Percentiles rank a stretch among this genome's conserved stretches.
These are phyloP conservation scores for Menura novaehollandiae DNA, from an alignment of 2,113 vertebrate genomes.

Conservation along the genomic window DNA sequence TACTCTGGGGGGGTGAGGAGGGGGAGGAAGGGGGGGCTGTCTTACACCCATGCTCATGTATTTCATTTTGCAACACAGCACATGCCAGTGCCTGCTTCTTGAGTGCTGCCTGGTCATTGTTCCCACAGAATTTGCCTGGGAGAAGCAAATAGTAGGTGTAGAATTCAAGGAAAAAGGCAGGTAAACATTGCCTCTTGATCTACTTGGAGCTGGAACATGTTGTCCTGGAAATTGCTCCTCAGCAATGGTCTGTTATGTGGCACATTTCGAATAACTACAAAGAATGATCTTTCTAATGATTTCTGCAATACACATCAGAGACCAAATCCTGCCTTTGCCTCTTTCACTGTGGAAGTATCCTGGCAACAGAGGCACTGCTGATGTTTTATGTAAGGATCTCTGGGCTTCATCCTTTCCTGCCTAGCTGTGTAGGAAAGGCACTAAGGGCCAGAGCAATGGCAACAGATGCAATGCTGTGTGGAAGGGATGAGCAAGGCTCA, in stretches of 20 bases:
- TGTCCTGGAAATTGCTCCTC: background rate
- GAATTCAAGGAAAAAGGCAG: background rate
- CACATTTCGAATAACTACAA: background rate
- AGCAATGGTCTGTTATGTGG: background rate
- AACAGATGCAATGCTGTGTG: background rate
- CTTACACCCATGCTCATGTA: background rate
- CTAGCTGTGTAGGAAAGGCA: background rate
- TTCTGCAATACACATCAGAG: constrained; percentile 12
- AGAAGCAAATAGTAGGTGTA: background rate
- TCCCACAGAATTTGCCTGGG: background rate
- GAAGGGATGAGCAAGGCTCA: background rate
- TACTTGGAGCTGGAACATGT: background rate
- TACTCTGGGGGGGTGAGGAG: background rate
- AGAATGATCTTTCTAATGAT: background rate
- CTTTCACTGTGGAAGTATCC: constrained; percentile 15
- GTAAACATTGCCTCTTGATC: background rate
- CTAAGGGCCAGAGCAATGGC: background rate
- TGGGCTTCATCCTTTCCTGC: background rate
- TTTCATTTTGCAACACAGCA: background rate
- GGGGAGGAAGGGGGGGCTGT: background rate
- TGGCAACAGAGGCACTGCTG: constrained; percentile 37
- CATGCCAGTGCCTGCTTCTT: background rate
- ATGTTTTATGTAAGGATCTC: constrained; percentile 25
- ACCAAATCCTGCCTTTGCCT: constrained; percentile 8
- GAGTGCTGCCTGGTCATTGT: background rate